Conservation (phyloP, 2,113 vertebrate genomes). For the Circaetus gallicus region DNA sequence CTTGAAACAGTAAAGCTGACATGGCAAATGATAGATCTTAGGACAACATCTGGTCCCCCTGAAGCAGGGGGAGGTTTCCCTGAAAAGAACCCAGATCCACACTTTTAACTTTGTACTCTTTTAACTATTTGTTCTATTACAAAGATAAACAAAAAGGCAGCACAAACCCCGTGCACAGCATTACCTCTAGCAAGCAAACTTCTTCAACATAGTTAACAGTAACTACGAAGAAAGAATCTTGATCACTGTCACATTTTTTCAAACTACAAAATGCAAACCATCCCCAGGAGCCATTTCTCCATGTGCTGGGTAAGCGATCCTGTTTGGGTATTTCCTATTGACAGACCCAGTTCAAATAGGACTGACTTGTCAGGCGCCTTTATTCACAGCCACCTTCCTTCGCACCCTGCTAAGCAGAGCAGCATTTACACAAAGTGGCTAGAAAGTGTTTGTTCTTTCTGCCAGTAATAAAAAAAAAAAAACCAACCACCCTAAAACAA, state of each 20-base stretch:
- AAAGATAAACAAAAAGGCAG: not conserved
- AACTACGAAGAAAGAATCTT: too few relatives aligned
- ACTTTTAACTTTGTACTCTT: not conserved
- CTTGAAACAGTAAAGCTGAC: not conserved
- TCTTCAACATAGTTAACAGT: not conserved
- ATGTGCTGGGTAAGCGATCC: accelerated
- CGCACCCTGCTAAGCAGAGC: not conserved
- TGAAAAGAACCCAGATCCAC: not conserved
- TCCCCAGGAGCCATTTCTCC: accelerated
- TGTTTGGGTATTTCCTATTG: not conserved
- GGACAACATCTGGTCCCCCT: not conserved
- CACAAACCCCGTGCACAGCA: not conserved
- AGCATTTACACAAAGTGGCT: not conserved
- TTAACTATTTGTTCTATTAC: not conserved
- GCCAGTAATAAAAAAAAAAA: not conserved
- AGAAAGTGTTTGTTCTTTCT: not conserved
- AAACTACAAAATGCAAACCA: not conserved
- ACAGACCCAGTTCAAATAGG: not conserved
- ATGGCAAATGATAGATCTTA: not conserved
- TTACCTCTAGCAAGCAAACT: not conserved
- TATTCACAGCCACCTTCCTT: not conserved
- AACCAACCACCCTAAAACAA: not conserved
- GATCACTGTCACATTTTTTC: not conserved
- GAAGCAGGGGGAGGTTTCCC: not conserved
- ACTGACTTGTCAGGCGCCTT: not conserved